Evolutionary conservation across 1,140 invertebrate species (phyloP), one percentile per base, ranked within the genome.

Genomic region (Danaus plexippus): DNA sequence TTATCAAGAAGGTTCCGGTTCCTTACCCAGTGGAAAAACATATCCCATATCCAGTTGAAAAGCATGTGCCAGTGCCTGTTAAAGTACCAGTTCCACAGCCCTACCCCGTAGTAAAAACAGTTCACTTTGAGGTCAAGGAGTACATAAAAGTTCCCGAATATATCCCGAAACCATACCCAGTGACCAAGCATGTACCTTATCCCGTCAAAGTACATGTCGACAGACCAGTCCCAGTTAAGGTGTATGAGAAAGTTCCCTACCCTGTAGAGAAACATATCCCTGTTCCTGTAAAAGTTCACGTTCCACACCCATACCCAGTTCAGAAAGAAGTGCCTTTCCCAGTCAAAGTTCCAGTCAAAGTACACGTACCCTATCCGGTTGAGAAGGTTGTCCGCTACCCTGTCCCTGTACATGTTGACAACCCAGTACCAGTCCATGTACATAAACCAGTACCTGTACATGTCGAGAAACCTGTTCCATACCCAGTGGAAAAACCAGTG

Each of bases 321-420:
- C 91, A 92, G 67, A 93, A 93, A 69, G 87, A 92, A 62, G 89
- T 93, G 18, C 91, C 88, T 12, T 88, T 89, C 65, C 91, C 92
- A 18, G 90, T 92, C 9, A 92, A 92, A 71, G 91, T 93, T 43
- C 89, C 89, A 42, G 90, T 93, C 52, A 90, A 91, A 64, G 89
- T 93, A 18, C 89, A 88, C 54, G 89, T 92, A 44, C 92, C 92
- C 1, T 90, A 91, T 53, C 91, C 92, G 41, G 92, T 94, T 0
- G 92, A 93, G 70, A 93, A 93, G 76, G 88, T 89, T 43, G 89
- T 93, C 11, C 93, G 92, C 57, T 91, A 91, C 71, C 89, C 91
- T 47, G 92, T 93, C 5, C 91, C 93, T 70, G 92, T 94, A 22
- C 92, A 83, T 3, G 89, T 92, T 42, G 92, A 92, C 45, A 87